Evolutionary conservation across 2,797 vertebrate genomes (phyloP), one percentile per base, ranked within the genome.

Genomic region (Diplodus puntazzo): DNA sequence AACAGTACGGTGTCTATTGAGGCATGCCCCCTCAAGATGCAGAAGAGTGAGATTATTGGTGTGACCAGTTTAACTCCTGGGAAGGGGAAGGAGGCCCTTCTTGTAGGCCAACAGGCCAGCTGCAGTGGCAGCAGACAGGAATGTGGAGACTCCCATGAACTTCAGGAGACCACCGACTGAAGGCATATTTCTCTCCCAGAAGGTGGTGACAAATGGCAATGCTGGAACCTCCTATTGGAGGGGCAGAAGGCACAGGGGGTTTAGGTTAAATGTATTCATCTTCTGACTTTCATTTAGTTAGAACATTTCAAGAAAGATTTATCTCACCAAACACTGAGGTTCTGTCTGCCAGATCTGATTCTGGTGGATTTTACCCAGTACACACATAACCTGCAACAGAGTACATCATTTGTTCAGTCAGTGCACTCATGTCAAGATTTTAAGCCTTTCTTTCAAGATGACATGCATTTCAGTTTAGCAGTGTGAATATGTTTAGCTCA

Each of bases 171-270:
- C 97, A 0, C 96, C 94, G 4, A 98, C 96, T 0, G 98, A 99
- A 0, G 98, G 98, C 88, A 97, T 64, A 72, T 98, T 96, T 84
- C 96, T 96, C 93, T 99, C 97, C 96, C 96, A 96, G 91, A 99
- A 99, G 52, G 95, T 96, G 64, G 93, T 95, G 76, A 88, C 91
- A 78, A 98, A 97, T 3, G 97, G 97, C 27, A 77, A 72, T 0
- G 94, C 93, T 14, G 96, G 97, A 27, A 99, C 94, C 52, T 99
- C 98, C 98, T 99, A 92, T 53, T 20, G 48, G 16, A 49, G 48
- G 34, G 21, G 11, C 21, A 59, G 45, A 21, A 10, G n/a, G 9
- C 30, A 25, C 21, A 18, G 4, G 10, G 10, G 20, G 17, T 16
- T 34, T n/a, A 0, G 20, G 11, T 58, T 25, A 13, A 8, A 17